phyloP scores from a whole-genome alignment of 1,140 invertebrate genomes.

The Acromyrmex echinatior region DNA sequence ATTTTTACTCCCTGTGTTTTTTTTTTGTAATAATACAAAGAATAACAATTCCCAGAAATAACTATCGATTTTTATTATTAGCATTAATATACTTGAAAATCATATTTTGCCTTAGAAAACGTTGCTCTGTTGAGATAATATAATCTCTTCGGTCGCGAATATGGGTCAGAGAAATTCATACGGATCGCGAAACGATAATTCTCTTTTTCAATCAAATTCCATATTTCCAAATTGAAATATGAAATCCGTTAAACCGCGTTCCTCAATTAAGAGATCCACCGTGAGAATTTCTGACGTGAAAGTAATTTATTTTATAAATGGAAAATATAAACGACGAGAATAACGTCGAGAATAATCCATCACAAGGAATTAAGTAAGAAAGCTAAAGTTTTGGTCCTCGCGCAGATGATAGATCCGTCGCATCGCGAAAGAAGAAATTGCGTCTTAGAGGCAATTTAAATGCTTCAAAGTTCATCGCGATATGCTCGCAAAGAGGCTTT shows the following conservation, averaged over 20 bases:
- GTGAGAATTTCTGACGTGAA: slow-evolving; percentile 24
- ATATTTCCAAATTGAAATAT: slow-evolving; percentile 22
- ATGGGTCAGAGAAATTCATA: slow-evolving; percentile 30
- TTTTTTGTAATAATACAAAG: neutral
- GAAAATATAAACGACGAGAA: slow-evolving; percentile 43
- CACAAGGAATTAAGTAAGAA: slow-evolving; percentile 53
- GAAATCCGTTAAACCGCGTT: slow-evolving; percentile 6
- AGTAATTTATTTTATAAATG: slow-evolving; percentile 52
- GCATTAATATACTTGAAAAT: neutral
- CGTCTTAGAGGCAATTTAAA: neutral
- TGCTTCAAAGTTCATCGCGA: neutral
- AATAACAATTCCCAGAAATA: neutral
- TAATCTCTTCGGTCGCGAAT: neutral
- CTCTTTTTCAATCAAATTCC: slow-evolving; percentile 52
- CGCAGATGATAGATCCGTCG: slow-evolving; percentile 6
- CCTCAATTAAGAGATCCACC: slow-evolving; percentile 34
- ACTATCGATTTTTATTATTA: slow-evolving; percentile 4
- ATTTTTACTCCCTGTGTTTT: neutral
- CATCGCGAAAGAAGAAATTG: neutral
- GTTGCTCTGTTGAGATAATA: neutral
- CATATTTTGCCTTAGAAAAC: neutral
- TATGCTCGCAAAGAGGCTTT: neutral
- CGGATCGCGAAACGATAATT: slow-evolving; percentile 35
- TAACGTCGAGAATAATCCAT: slow-evolving; percentile 33
- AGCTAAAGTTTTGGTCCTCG: slow-evolving; percentile 32